A percentile compares a stretch with the other conserved stretches of the same genome.
These are phyloP conservation scores for Drosophila mercatorum DNA, from an alignment of 2,888 invertebrate genomes.

Conservation along the genomic window DNA sequence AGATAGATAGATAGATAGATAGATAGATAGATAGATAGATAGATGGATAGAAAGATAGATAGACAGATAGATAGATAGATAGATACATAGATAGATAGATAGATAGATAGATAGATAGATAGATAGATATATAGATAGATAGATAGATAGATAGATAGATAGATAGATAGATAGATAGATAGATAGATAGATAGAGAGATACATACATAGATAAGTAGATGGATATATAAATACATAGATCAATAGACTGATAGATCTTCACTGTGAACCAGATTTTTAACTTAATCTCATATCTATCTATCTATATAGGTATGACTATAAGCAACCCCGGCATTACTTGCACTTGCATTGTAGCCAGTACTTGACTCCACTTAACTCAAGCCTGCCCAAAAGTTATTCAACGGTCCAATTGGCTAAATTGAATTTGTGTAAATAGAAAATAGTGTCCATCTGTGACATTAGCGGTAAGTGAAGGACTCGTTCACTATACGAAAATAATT, in stretches of 20 bases:
- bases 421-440: conserved; percentile 14
- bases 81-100: background rate
- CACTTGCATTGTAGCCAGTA: background rate
- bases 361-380: background rate
- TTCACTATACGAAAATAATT: conserved; percentile 42
- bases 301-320: no score
- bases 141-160: background rate
- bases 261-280: background rate
- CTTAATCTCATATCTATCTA: background rate
- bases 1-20: background rate
- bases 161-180: no score
- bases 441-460: conserved; percentile 31
- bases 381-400: background rate
- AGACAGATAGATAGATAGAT: background rate
- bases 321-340: background rate
- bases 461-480: conserved; percentile 6
- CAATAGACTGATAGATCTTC: background rate
- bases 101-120: background rate
- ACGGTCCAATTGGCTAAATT: background rate
- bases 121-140: background rate
- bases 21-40: background rate
- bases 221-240: background rate
- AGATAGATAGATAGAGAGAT: background rate
- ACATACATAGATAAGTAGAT: background rate
- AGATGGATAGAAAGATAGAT: background rate